Percentiles rank a stretch among this genome's conserved stretches.
phyloP scores from a whole-genome alignment of 2,113 vertebrate species.

The Anarhynchus alexandrinus region DNA sequence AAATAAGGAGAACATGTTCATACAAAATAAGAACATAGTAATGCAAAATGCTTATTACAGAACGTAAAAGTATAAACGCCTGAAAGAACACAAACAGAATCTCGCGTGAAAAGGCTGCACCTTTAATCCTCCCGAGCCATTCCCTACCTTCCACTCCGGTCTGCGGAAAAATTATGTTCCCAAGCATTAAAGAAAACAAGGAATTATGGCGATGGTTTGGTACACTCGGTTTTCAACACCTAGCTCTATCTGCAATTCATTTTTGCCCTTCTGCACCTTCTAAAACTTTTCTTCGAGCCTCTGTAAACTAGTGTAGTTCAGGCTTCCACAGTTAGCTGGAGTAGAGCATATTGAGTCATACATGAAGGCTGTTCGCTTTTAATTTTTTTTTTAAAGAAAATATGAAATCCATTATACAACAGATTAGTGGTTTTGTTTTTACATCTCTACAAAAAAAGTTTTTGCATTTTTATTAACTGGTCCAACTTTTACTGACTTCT shows the following conservation, averaged over 20 bases:
- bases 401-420: slow-evolving; percentile 71
- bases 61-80: slow-evolving; percentile 78
- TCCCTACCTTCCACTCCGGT: slow-evolving; percentile 48
- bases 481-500: slow-evolving; percentile 61
- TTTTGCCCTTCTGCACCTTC: slow-evolving; percentile 62
- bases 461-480: slow-evolving; percentile 73
- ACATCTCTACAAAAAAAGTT: slow-evolving; percentile 72
- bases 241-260: slow-evolving; percentile 49
- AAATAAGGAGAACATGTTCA: slow-evolving; percentile 89
- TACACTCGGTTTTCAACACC: slow-evolving; percentile 36
- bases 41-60: slow-evolving; percentile 81
- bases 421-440: slow-evolving; percentile 72
- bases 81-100: slow-evolving; percentile 75
- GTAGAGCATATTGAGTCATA: slow-evolving; percentile 62
- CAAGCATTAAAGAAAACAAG: slow-evolving; percentile 64
- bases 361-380: slow-evolving; percentile 58
- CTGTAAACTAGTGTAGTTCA: slow-evolving; percentile 53
- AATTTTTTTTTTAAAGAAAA: slow-evolving; percentile 69
- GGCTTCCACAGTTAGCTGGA: slow-evolving; percentile 62
- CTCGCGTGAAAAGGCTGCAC: slow-evolving; percentile 75
- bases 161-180: slow-evolving; percentile 56
- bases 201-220: slow-evolving; percentile 60
- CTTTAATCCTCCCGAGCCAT: slow-evolving; percentile 70
- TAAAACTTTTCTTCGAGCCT: slow-evolving; percentile 36
- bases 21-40: slow-evolving; percentile 87